These are phyloP conservation scores for Timandra comae DNA, from an alignment of 2,888 invertebrate species.

Conservation along the genomic window DNA sequence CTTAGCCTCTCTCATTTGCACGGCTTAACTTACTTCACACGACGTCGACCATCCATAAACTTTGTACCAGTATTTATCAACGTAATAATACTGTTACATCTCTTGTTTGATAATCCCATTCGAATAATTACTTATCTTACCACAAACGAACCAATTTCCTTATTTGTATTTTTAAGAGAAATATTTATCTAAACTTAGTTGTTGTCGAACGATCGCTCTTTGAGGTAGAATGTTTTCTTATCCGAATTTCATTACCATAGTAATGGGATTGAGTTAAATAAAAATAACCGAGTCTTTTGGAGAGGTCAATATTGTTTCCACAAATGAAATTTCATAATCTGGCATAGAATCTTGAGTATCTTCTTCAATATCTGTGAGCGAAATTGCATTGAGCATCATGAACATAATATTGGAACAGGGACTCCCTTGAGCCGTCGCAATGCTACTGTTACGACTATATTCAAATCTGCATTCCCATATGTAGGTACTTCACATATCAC, in stretches of 20 bases:
- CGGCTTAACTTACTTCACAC: constrained; percentile 35
- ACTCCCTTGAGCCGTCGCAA: constrained; percentile 27
- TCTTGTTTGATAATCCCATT: too few relatives aligned
- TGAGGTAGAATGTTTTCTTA: too few relatives aligned
- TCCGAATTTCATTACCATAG: too few relatives aligned
- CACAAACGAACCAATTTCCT: too few relatives aligned
- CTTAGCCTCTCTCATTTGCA: constrained; percentile 34
- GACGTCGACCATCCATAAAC: constrained; percentile 21
- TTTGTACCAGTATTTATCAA: constrained; percentile 4
- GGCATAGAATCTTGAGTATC: not conserved
- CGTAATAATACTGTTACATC: not conserved
- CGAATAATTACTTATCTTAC: too few relatives aligned
- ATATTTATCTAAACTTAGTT: too few relatives aligned
- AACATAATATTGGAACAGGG: constrained; percentile 42
- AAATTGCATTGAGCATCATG: constrained; percentile 37
- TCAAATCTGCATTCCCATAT: constrained; percentile 50
- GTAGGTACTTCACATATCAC: constrained; percentile 51
- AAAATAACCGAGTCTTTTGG: not conserved
- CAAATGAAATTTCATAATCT: constrained; percentile 1
- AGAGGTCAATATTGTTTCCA: not conserved
- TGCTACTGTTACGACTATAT: constrained; percentile 48
- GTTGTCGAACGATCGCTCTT: too few relatives aligned
- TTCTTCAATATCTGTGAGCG: constrained; percentile 21
- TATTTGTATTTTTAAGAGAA: too few relatives aligned
- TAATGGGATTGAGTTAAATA: not conserved